phyloP scores from a whole-genome alignment of 2,797 vertebrate species.

The Microchirus variegatus region DNA sequence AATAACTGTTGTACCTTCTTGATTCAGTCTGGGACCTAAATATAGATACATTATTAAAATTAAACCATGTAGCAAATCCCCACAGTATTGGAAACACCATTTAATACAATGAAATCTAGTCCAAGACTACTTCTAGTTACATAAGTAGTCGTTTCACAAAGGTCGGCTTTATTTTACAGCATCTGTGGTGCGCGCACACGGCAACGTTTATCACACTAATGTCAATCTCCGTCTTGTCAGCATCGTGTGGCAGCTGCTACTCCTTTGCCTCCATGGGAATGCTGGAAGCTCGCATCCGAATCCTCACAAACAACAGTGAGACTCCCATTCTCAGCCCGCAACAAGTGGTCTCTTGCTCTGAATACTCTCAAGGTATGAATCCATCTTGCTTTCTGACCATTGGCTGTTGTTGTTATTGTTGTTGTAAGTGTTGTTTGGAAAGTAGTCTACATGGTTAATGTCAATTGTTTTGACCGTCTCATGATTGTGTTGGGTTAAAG shows the following conservation, averaged over 20 bases:
- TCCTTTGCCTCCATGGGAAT: slow-evolving; percentile 93
- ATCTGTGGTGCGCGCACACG: too few species aligned
- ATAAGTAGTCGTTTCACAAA: too few species aligned
- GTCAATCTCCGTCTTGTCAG: slow-evolving; percentile 53
- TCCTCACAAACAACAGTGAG: slow-evolving; percentile 90
- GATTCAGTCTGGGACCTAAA: slow-evolving; percentile 15
- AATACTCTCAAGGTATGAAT: slow-evolving; percentile 93
- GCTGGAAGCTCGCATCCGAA: slow-evolving; percentile 91
- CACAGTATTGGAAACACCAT: not conserved
- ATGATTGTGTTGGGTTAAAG: too few species aligned
- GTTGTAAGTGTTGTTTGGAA: too few species aligned
- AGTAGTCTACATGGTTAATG: too few species aligned
- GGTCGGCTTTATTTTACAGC: too few species aligned
- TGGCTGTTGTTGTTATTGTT: too few species aligned
- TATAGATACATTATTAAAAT: slow-evolving; percentile 38
- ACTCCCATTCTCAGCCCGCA: slow-evolving; percentile 90
- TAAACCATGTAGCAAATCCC: slow-evolving; percentile 24
- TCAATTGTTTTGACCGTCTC: too few species aligned
- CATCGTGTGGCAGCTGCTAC: slow-evolving; percentile 93
- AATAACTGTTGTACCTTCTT: slow-evolving; percentile 11
- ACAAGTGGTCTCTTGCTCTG: slow-evolving; percentile 93
- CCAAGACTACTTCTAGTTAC: too few species aligned
- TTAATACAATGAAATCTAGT: not conserved
- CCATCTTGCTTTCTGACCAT: not conserved
- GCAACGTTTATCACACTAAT: not conserved